Evolutionary conservation across 2,797 vertebrate species (phyloP), one percentile per base, ranked within the genome.

Genomic region (Phylloscopus collybita): DNA sequence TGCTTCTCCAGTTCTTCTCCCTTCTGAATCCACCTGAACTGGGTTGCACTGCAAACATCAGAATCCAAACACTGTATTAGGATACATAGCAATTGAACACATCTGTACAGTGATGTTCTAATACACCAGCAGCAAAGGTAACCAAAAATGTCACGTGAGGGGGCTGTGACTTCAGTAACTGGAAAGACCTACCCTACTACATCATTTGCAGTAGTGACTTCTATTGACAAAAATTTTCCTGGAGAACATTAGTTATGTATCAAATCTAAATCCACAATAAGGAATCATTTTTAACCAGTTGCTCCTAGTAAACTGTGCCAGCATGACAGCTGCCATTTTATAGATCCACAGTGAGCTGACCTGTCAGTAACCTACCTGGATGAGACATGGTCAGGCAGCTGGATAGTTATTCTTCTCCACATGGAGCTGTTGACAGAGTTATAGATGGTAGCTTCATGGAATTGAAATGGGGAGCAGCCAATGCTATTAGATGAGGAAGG

Each of bases 21-120:
- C 89, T 98, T 99, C 95, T 99, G 99, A 97, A 99, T 99, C 99
- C 99, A 99, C 80, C 99, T 99, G 97, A 99, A 99, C 97, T 99
- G 99, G 5, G 99, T 99, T 3, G 99, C 99, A 61, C 99, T 99
- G 97, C 57, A 93, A 97, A 94, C 51, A 64, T 13, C 75, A 96
- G 93, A 81, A 86, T 59, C 17, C 86, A 75, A 84, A 80, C 42
- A 57, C 11, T 5, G 1, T 34, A 21, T 80, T 67, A 80, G 4
- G 13, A 13, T 14, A 32, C 21, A 21, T 19, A 70, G 59, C 27
- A 67, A 75, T 80, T 64, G 78, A 90, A 76, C 34, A 25, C 23
- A 16, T 44, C 14, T 36, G n/a, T 50, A 56, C 21, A 57, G 44
- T 11, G 25, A 54, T 0, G 0, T 57, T 93, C 71, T 57, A 85